phyloP scores from a whole-genome alignment of 1,140 invertebrate genomes.

The Epicauta chinensis region DNA sequence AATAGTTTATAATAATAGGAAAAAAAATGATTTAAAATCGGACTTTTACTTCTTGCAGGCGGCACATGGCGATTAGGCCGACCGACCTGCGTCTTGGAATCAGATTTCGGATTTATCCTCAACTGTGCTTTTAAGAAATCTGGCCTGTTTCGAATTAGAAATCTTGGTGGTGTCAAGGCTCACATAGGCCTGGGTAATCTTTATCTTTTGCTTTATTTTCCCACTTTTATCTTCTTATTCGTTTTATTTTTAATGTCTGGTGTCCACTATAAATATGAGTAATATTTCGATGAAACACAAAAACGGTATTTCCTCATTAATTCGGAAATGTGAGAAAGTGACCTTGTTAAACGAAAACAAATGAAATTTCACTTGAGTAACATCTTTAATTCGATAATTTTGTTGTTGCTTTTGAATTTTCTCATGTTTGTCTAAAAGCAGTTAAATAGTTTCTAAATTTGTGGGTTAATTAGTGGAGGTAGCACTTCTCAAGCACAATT shows the following conservation, averaged over 20 bases:
- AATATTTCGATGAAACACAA: no score
- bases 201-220: slow-evolving; percentile 20
- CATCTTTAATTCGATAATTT: neutral
- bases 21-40: neutral
- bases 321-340: neutral
- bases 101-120: slow-evolving; percentile 78
- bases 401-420: no score
- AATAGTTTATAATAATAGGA: no score
- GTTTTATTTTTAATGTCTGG: no score
- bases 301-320: no score
- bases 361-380: neutral
- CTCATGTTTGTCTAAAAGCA: no score
- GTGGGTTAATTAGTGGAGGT: no score
- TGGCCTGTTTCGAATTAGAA: slow-evolving; percentile 78
- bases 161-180: slow-evolving; percentile 81
- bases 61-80: slow-evolving; percentile 44
- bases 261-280: no score
- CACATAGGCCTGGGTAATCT: slow-evolving; percentile 77
- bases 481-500: no score
- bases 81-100: slow-evolving; percentile 76
- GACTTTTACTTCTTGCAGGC: slow-evolving; percentile 34
- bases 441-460: no score
- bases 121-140: slow-evolving; percentile 89
- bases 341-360: neutral
- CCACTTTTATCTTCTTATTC: slow-evolving; percentile 1